phyloP scores from a whole-genome alignment of 2,797 vertebrate species.

The Scyliorhinus canicula region DNA sequence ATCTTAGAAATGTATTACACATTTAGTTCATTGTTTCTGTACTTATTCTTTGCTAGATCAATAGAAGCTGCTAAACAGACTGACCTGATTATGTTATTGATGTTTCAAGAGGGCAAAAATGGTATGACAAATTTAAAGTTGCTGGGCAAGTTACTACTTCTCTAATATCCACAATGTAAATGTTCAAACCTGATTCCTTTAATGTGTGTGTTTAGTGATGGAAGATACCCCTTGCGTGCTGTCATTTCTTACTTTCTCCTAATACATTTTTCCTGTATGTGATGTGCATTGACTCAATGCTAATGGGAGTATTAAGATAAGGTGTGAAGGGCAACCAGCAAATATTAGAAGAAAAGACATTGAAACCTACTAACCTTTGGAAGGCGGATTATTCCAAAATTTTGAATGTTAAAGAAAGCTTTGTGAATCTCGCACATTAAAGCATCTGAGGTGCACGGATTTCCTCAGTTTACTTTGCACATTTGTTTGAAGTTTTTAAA shows the following conservation, averaged over 20 bases:
- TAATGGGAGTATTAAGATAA: not conserved
- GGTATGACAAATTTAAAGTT: too few relatives aligned
- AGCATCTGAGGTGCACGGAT: not conserved
- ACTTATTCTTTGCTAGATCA: not conserved
- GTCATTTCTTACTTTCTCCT: not conserved
- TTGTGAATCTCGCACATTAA: not conserved
- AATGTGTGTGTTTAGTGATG: not conserved
- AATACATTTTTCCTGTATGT: not conserved
- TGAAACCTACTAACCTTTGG: not conserved
- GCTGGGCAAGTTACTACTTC: not conserved
- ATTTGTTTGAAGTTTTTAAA: not conserved
- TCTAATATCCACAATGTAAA: not conserved
- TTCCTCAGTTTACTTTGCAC: not conserved
- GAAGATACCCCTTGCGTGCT: not conserved
- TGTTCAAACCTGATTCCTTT: not conserved
- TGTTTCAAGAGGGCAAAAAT: not conserved
- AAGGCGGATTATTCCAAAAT: not conserved
- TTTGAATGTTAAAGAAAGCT: not conserved
- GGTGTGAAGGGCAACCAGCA: not conserved
- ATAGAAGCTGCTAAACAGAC: not conserved
- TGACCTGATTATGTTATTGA: not conserved
- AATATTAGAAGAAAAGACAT: not conserved
- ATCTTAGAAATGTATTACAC: not conserved
- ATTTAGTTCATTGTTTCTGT: not conserved
- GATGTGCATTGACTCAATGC: not conserved